Evolutionary conservation across 2,113 vertebrate genomes (phyloP).

Genomic region (Leptocoma aspasia): DNA sequence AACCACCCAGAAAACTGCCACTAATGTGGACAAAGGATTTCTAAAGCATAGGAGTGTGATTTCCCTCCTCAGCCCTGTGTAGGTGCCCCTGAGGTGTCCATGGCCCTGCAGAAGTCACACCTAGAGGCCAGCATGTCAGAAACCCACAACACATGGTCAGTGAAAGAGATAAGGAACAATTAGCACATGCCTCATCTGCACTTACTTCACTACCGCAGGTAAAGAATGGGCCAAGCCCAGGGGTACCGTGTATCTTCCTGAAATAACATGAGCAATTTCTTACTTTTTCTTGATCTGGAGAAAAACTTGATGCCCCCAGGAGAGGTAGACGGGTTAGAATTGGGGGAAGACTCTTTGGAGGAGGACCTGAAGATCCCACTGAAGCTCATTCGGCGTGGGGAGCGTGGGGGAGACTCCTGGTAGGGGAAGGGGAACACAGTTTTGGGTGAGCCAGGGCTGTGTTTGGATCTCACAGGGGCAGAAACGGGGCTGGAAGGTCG

Average conservation of each 20-base stretch:
- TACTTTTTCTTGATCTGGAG: constrained; percentile 89
- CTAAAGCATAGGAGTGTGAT: neutral
- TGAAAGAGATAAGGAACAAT: constrained; percentile 6
- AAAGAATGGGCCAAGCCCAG: constrained; percentile 54
- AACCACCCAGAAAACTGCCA: neutral
- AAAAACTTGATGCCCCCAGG: constrained; percentile 88
- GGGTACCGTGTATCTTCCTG: constrained; percentile 56
- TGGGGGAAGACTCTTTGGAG: constrained; percentile 83
- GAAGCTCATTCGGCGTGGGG: constrained; percentile 90
- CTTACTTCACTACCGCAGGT: constrained; percentile 59
- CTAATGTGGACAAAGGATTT: rapidly evolving
- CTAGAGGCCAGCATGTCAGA: neutral
- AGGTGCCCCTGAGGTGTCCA: neutral
- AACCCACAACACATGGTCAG: neutral
- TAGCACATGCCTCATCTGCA: constrained; percentile 42
- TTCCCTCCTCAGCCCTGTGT: neutral
- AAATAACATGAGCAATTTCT: constrained; percentile 68
- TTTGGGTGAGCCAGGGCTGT: constrained; percentile 82
- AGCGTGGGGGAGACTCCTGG: constrained; percentile 86
- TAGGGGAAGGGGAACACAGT: constrained; percentile 86
- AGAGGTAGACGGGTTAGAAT: constrained; percentile 82
- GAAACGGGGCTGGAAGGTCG: constrained; percentile 84
- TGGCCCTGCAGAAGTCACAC: neutral
- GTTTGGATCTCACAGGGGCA: constrained; percentile 80
- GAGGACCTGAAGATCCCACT: constrained; percentile 91